Conservation (phyloP, 2,888 invertebrate genomes). For the Chironomus tentans region DNA sequence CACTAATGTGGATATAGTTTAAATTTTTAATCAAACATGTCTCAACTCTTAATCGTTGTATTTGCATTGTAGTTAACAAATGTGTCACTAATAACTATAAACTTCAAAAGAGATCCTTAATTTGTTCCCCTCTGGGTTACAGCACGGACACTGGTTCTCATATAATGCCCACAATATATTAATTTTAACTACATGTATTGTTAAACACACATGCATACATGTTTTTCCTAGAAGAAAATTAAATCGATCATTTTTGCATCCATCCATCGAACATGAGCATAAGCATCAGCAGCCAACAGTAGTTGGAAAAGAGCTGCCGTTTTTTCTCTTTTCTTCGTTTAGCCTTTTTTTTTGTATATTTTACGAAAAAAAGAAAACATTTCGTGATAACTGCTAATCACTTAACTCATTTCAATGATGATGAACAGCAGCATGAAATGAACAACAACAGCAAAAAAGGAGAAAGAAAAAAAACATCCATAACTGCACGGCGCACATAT, state of each 20-base stretch:
- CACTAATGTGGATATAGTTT: no score
- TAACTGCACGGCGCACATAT: conserved; percentile 5
- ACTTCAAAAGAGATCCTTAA: no score
- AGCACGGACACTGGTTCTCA: no score
- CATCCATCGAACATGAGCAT: background rate
- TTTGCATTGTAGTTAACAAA: no score
- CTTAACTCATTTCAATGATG: background rate
- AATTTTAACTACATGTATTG: no score
- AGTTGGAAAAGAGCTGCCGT: background rate
- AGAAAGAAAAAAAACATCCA: background rate
- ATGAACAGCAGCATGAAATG: background rate
- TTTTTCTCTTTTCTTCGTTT: background rate
- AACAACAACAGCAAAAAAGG: no score
- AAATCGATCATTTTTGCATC: background rate
- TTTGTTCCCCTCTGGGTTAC: no score
- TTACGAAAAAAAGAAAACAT: background rate
- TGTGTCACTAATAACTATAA: no score
- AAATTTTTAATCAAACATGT: no score
- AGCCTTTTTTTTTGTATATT: background rate
- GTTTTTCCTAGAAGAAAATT: conserved; percentile 3
- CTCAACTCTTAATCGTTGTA: no score
- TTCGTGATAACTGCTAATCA: conserved; percentile 25
- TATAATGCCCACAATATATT: no score
- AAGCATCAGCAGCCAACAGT: background rate
- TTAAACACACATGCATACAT: background rate